These are phyloP conservation scores for Hypotaenidia philippensis DNA, from an alignment of 2,797 vertebrate species.

Conservation along the genomic window DNA sequence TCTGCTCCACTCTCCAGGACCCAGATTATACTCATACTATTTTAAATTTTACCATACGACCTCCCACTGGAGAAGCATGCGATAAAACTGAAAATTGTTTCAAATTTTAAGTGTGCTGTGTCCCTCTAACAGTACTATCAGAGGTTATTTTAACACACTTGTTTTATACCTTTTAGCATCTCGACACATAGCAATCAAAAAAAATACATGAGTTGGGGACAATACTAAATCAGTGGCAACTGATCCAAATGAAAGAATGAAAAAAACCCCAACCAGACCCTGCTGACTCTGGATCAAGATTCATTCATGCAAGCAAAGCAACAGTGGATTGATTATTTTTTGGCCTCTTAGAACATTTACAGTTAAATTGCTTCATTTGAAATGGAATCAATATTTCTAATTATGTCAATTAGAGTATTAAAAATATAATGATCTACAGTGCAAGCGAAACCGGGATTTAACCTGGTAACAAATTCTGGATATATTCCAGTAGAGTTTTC, in stretches of 20 bases:
- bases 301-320: constrained; percentile 15
- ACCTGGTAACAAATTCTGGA: not conserved
- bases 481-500: not conserved
- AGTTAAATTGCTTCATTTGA: constrained; percentile 21
- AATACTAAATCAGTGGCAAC: not conserved
- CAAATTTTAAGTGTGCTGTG: not conserved
- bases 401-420: constrained; percentile 18
- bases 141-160: not conserved
- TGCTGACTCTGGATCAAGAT: not conserved
- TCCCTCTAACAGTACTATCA: not conserved
- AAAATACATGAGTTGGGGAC: not conserved
- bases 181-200: not conserved
- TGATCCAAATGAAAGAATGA: not conserved
- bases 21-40: not conserved
- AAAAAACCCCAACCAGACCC: not conserved
- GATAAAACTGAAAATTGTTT: not conserved
- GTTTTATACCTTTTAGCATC: constrained; percentile 1
- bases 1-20: not conserved
- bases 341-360: not conserved
- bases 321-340: constrained; percentile 30
- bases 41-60: not conserved
- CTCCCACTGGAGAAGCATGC: not conserved
- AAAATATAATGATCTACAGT: not conserved
- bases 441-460: not conserved
- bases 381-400: constrained; percentile 18